These are phyloP conservation scores for Lycaena phlaeas DNA, from an alignment of 2,888 invertebrate genomes.

Conservation along the genomic window DNA sequence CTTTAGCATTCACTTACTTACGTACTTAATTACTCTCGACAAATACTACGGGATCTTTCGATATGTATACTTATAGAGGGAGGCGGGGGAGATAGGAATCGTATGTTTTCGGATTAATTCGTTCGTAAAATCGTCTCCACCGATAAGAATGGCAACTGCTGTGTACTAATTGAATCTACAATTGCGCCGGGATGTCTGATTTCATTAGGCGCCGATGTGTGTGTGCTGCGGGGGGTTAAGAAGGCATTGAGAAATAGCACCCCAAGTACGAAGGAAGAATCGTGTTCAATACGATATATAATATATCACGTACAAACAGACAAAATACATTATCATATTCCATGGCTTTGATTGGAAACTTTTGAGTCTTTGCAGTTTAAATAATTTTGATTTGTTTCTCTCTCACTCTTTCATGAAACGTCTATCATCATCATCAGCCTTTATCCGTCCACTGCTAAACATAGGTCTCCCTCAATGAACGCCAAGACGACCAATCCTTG, in stretches of 20 bases:
- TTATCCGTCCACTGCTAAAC: too few species aligned
- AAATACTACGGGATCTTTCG: constrained; percentile 54
- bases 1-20: constrained; percentile 26
- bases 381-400: too few species aligned
- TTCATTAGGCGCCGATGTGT: constrained; percentile 55
- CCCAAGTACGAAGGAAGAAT: constrained; percentile 20
- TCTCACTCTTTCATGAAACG: too few species aligned
- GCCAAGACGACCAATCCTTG: too few species aligned
- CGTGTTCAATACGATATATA: constrained; percentile 12
- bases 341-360: too few species aligned
- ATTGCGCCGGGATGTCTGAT: constrained; percentile 67
- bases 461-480: too few species aligned
- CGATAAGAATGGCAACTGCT: constrained; percentile 70
- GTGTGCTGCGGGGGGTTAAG: constrained; percentile 30
- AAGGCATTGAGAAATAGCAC: constrained; percentile 25
- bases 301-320: neutral
- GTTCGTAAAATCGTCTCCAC: constrained; percentile 71
- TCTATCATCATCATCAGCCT: too few species aligned
- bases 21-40: constrained; percentile 64
- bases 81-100: constrained; percentile 63
- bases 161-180: constrained; percentile 72
- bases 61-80: constrained; percentile 45
- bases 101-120: constrained; percentile 73
- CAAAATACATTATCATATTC: neutral
- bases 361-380: too few species aligned